Evolutionary conservation across 2,113 vertebrate species (phyloP).

Genomic region (Sciurus niger): DNA sequence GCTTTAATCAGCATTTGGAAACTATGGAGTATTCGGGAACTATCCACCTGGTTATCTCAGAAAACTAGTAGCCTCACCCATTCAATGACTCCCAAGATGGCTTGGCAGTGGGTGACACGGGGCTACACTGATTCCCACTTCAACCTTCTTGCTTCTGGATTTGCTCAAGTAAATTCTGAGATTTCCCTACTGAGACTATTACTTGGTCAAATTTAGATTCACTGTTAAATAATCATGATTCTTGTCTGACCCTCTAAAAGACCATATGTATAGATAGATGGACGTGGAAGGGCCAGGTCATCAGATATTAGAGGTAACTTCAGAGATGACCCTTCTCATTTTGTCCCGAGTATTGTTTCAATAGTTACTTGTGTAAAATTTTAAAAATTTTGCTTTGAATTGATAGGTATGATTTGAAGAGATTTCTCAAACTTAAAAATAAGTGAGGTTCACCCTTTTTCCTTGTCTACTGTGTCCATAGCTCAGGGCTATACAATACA

Average conservation of each 20-base stretch:
- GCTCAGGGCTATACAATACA: background rate
- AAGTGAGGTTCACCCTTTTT: background rate
- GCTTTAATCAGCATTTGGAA: background rate
- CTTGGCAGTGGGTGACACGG: background rate
- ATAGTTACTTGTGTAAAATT: background rate
- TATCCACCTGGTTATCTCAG: background rate
- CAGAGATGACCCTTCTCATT: background rate
- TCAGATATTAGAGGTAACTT: background rate
- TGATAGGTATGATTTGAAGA: background rate
- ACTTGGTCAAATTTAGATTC: background rate
- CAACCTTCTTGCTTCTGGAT: background rate
- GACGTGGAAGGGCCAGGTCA: background rate
- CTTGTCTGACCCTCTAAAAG: background rate
- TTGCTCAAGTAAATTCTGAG: background rate
- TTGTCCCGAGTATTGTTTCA: background rate
- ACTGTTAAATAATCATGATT: background rate
- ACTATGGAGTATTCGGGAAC: background rate
- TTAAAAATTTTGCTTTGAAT: background rate
- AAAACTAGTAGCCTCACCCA: background rate
- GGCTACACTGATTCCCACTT: background rate
- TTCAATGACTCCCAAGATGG: background rate
- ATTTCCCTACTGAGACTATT: background rate
- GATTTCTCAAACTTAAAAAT: background rate
- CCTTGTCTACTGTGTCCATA: background rate
- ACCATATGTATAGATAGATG: rapidly evolving